Base-by-base conservation (phyloP, 2,113 vertebrate genomes). In the Platysternon megacephalum region DNA sequence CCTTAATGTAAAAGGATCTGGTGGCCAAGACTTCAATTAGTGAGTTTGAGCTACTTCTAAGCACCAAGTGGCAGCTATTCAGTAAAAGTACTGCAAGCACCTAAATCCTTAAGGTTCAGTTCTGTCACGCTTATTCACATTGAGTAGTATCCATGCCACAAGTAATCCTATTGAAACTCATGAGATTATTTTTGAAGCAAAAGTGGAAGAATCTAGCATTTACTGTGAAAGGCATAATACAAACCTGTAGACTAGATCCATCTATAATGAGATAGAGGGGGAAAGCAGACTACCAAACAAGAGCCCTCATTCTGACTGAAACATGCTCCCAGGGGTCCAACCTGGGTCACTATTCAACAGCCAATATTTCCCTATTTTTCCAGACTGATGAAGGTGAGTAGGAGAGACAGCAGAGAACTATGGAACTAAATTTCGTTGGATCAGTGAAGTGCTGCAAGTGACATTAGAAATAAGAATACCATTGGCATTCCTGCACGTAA, bases 311-410 rank as follows among this genome's bases (percentile, higher is more conserved):
- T 85, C 55, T 49, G 51, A 48, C 78, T 79, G 80, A 86, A 35
- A 35, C 17, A 81, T 80, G 83, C 85, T 88, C 74, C 39, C 52
- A 85, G 55, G 29, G 28, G 9, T 65, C 42, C 85, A 49, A 76
- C 93, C 86, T 89, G 91, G 93, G 39, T 85, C 91, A 35, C 42
- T 85, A 55, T 93, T 92, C 68, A 81, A 90, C 86, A 86, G 52
- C 32, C 29, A 48, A 53, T 84, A 39, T 84, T 91, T 79, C 83
- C n/a, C 55, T 96, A 46, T 86, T 86, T 83, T 89, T 91, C 86
- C 56, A 76, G 39, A 46, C 68, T 79, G 49, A 87, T 87, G 68
- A 86, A 86, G 82, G 61, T 51, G 79, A 76, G 21, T 48, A 52
- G 81, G 52, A 51, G 22, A 61, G 42, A 55, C n/a, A 78, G 51